Evolutionary conservation across 2,888 invertebrate species (phyloP).

Genomic region (Stenichneumon culpator): DNA sequence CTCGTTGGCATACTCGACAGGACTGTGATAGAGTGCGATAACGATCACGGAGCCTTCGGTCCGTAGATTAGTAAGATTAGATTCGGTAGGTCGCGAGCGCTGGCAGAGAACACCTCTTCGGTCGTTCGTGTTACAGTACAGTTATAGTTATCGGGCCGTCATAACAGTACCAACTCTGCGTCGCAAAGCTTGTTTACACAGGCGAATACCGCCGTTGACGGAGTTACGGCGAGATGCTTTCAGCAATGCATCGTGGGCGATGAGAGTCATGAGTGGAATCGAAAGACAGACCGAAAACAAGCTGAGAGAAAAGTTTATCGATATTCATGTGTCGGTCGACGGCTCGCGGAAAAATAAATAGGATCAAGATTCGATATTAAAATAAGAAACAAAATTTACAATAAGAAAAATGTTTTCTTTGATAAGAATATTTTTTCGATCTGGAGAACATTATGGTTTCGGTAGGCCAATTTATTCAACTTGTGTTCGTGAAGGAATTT

Average conservation of each 20-base stretch:
- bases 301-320: not conserved
- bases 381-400: not conserved
- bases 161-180: conserved; percentile 1
- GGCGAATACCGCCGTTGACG: conserved; percentile 40
- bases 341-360: not conserved
- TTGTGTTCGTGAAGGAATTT: not conserved
- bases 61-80: conserved; percentile 74
- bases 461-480: not conserved
- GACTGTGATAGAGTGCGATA: conserved; percentile 24
- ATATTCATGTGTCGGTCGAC: not conserved
- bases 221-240: conserved; percentile 53
- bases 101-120: not conserved
- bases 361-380: not conserved
- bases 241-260: conserved; percentile 15
- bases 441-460: not conserved
- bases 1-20: not conserved
- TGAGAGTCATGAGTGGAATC: conserved; percentile 17
- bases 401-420: not conserved
- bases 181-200: conserved; percentile 37
- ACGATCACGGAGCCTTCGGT: conserved; percentile 50
- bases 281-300: conserved; percentile 10
- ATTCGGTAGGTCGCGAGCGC: conserved; percentile 61
- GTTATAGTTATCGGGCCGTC: not conserved
- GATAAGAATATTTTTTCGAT: not conserved
- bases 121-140: not conserved